phyloP scores from a whole-genome alignment of 1,140 invertebrate genomes.

The Drosophila eugracilis region DNA sequence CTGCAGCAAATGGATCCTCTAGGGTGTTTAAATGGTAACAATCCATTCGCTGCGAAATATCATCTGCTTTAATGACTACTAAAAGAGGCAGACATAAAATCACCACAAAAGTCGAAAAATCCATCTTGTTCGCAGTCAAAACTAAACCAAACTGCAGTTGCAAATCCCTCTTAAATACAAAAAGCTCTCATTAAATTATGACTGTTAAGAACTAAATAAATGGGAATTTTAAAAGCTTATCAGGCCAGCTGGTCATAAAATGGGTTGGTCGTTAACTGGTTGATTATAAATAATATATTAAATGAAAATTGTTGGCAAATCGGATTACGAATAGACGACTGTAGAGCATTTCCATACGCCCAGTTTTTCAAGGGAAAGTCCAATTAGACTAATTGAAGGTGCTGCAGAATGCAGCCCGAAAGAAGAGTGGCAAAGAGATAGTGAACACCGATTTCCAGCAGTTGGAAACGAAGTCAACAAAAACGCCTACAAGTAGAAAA shows the following conservation, averaged over 20 bases:
- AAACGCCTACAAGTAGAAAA: too few species aligned
- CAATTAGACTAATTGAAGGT: conserved; percentile 27
- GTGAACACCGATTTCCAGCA: too few species aligned
- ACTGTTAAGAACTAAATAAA: neutral
- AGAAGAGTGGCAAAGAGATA: neutral
- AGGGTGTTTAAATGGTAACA: too few species aligned
- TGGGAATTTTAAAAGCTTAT: neutral
- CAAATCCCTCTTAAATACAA: neutral
- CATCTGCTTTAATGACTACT: neutral
- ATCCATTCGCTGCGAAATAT: too few species aligned
- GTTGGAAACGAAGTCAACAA: too few species aligned
- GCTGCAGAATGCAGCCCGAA: neutral
- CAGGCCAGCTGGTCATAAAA: too few species aligned
- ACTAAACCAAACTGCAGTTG: neutral
- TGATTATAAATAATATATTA: conserved; percentile 7
- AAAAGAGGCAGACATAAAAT: neutral
- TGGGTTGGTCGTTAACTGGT: neutral
- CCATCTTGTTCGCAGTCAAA: neutral
- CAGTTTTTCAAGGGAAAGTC: neutral
- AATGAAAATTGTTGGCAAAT: neutral
- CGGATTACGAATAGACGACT: neutral
- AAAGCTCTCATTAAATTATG: neutral
- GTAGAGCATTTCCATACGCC: neutral
- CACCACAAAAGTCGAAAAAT: neutral
- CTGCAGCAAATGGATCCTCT: too few species aligned